A percentile compares a stretch with the other conserved stretches of the same genome.
Evolutionary conservation across 2,888 invertebrate genomes (phyloP).

Genomic region (Corbicula japonica): DNA sequence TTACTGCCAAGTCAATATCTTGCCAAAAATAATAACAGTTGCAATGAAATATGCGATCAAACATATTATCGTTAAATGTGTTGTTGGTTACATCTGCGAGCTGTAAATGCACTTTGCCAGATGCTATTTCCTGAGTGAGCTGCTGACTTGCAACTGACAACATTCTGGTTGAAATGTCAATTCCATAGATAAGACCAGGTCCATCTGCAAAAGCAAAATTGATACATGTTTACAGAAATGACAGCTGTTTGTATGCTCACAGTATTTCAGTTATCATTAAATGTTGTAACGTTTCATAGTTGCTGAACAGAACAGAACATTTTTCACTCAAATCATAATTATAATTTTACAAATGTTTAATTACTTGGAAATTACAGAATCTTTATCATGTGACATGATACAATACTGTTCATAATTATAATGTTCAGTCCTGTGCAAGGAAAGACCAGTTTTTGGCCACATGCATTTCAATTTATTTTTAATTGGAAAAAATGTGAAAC

Average conservation of each 20-base stretch:
- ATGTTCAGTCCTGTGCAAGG: no score
- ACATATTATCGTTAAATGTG: slow-evolving; percentile 71
- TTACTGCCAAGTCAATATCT: slow-evolving; percentile 62
- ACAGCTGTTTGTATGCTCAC: neutral
- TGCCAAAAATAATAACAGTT: slow-evolving; percentile 84
- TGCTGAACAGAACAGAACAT: no score
- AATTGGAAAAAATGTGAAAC: no score
- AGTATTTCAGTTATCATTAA: no score
- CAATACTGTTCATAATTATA: no score
- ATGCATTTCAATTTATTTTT: no score
- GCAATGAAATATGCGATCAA: slow-evolving; percentile 81
- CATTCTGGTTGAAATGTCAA: slow-evolving; percentile 80
- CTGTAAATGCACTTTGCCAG: slow-evolving; percentile 73
- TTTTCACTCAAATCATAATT: no score
- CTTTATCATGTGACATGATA: no score
- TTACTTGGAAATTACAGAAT: no score
- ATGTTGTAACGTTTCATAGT: no score
- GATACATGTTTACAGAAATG: slow-evolving; percentile 5
- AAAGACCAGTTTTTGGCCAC: no score
- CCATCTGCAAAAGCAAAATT: slow-evolving; percentile 74
- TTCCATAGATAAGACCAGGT: slow-evolving; percentile 76
- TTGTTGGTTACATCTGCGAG: slow-evolving; percentile 70
- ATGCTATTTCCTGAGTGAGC: slow-evolving; percentile 60
- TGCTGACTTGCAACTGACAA: slow-evolving; percentile 59
- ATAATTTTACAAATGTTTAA: no score